Percentiles rank a stretch among this genome's conserved stretches.
Evolutionary conservation across 1,140 invertebrate genomes (phyloP).

Genomic region (Oncopeltus fasciatus): DNA sequence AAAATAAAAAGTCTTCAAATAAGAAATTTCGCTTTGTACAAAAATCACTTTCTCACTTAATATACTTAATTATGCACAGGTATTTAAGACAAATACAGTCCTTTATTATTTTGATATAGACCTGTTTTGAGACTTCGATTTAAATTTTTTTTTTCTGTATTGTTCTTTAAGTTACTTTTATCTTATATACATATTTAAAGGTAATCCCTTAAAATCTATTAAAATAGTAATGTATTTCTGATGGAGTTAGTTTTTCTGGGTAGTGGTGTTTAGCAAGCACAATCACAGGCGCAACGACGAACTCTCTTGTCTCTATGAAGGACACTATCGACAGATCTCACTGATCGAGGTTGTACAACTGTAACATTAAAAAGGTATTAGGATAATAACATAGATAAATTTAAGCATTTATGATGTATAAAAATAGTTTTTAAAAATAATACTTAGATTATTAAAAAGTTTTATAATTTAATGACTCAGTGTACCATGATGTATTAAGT

Average conservation of each 20-base stretch:
- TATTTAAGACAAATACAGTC: too few species aligned
- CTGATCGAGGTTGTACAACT: conserved; percentile 26
- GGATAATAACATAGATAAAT: too few species aligned
- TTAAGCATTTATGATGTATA: too few species aligned
- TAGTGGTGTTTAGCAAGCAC: conserved; percentile 22
- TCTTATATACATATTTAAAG: too few species aligned
- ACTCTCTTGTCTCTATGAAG: conserved; percentile 24
- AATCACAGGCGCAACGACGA: conserved; percentile 26
- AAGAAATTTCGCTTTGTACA: background rate
- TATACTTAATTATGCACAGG: background rate
- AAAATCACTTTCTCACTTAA: background rate
- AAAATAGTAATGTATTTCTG: background rate
- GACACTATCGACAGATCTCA: conserved; percentile 23
- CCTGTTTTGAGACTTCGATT: too few species aligned
- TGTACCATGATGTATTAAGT: too few species aligned
- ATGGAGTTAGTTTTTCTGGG: too few species aligned
- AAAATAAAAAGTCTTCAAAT: background rate
- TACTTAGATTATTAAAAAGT: too few species aligned
- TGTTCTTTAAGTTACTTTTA: too few species aligned
- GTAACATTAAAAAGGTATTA: conserved; percentile 13
- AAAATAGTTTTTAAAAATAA: too few species aligned
- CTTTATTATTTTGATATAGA: conserved; percentile 2
- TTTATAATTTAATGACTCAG: too few species aligned
- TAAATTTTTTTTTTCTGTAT: too few species aligned
- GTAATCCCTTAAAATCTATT: background rate